Evolutionary conservation across 2,797 vertebrate species (phyloP), one percentile per base, ranked within the genome.

Genomic region (Mallotus villosus): DNA sequence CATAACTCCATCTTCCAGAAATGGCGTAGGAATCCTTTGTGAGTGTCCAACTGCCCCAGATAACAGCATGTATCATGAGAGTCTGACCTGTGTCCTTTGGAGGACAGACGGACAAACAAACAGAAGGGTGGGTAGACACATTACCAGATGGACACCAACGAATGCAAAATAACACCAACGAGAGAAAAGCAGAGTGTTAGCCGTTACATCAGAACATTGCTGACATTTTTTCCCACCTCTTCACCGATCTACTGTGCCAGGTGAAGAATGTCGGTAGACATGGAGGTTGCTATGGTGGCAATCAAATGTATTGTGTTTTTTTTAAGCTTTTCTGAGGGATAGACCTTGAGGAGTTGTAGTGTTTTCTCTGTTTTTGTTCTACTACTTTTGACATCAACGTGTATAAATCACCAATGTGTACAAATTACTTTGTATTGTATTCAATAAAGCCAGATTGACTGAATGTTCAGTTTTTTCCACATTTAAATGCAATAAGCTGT

Each of bases 1-100:
- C 71, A 79, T 77, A 84, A 84, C 62, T 34, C 71, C 78, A 74
- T 81, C 76, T 82, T 78, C n/a, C n/a, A 24, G 29, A 65, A 55
- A 62, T 32, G 59, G 61, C 14, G n/a, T 37, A 51, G 57, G 34
- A 61, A 29, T 75, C 65, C 63, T n/a, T 57, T 53, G 17, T 22
- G 5, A 74, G 58, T 55, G 61, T 81, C 71, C 71, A 59, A 63
- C 22, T 78, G 72, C 69, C 70, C 78, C 69, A 77, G 68, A 74
- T 81, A 74, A 64, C 27, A 69, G 12, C 14, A 55, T 57, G 68
- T 68, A 24, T 79, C 69, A 73, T n/a, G 29, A 12, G 60, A 49
- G 11, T 70, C 71, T 73, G 74, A 37, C 51, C 74, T 34, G 27
- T 68, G 75, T 74, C 11, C 71, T 73, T 46, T 25, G 22, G 17